phyloP scores from a whole-genome alignment of 1,140 invertebrate species.

The Polypedilum pembai region DNA sequence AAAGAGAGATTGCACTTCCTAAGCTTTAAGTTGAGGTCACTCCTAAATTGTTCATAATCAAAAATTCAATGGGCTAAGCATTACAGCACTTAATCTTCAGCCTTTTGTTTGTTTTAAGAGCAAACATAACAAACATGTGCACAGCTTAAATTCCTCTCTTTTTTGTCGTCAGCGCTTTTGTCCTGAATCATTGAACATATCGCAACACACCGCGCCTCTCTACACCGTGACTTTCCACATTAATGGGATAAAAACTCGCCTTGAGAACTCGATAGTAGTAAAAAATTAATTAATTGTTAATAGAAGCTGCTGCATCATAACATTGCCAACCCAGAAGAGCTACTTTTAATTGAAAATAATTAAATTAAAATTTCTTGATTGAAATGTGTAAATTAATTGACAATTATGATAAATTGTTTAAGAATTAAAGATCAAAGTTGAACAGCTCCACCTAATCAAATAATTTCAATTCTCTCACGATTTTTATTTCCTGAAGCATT shows the following conservation, averaged over 20 bases:
- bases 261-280: neutral
- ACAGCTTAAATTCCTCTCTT: neutral
- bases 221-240: neutral
- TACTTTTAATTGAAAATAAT: too few relatives aligned
- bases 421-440: too few relatives aligned
- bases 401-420: too few relatives aligned
- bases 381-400: too few relatives aligned
- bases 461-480: neutral
- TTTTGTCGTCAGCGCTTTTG: neutral
- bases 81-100: neutral
- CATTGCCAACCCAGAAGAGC: too few relatives aligned
- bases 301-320: neutral
- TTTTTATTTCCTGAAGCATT: slow-evolving; percentile 9
- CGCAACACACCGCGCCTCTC: neutral
- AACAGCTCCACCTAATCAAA: too few relatives aligned
- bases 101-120: neutral
- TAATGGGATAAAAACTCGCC: slow-evolving; percentile 3
- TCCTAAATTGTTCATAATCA: neutral
- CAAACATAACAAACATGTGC: neutral
- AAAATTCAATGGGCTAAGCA: neutral
- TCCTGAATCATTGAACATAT: slow-evolving; percentile 18
- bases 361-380: too few relatives aligned
- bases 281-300: slow-evolving; percentile 7
- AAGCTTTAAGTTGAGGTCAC: neutral
- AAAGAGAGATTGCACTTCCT: neutral